A percentile compares a stretch with the other conserved stretches of the same genome.
Evolutionary conservation across 2,888 invertebrate species (phyloP).

Genomic region (Penaeus monodon): DNA sequence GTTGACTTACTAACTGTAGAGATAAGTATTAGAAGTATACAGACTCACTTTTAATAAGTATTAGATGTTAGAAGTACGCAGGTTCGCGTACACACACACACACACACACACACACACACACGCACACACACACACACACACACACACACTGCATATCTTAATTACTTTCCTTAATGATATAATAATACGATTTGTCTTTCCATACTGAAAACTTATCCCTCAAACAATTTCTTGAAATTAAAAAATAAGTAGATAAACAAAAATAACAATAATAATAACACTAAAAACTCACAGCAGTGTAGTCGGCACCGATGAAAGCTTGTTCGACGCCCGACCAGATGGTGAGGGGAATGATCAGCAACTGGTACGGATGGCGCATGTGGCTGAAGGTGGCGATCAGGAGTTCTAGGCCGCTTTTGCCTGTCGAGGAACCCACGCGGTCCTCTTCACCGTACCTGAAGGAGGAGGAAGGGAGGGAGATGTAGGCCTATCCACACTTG

Average conservation of each 20-base stretch:
- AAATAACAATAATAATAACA: too few species aligned
- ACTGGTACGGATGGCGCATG: constrained; percentile 89
- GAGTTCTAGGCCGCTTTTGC: constrained; percentile 80
- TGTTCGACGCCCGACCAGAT: constrained; percentile 98
- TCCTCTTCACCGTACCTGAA: constrained; percentile 56
- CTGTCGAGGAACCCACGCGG: constrained; percentile 44
- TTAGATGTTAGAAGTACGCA: too few species aligned
- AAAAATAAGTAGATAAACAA: too few species aligned
- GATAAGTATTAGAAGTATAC: too few species aligned
- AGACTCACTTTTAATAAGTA: too few species aligned
- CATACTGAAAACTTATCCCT: too few species aligned
- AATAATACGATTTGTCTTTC: too few species aligned
- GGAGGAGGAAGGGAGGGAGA: neutral
- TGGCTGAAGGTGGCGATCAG: constrained; percentile 91
- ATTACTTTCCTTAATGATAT: neutral
- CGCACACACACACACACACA: neutral
- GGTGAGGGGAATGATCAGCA: constrained; percentile 93
- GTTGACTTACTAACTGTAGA: too few species aligned
- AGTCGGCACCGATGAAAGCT: constrained; percentile 89
- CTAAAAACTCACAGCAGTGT: constrained; percentile 70
- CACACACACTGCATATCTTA: neutral
- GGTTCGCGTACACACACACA: too few species aligned
- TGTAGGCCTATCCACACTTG: too few species aligned
- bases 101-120: neutral
- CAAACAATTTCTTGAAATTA: too few species aligned